These are phyloP conservation scores for Caiman crocodilus DNA, from an alignment of 2,797 vertebrate genomes.

Conservation along the genomic window DNA sequence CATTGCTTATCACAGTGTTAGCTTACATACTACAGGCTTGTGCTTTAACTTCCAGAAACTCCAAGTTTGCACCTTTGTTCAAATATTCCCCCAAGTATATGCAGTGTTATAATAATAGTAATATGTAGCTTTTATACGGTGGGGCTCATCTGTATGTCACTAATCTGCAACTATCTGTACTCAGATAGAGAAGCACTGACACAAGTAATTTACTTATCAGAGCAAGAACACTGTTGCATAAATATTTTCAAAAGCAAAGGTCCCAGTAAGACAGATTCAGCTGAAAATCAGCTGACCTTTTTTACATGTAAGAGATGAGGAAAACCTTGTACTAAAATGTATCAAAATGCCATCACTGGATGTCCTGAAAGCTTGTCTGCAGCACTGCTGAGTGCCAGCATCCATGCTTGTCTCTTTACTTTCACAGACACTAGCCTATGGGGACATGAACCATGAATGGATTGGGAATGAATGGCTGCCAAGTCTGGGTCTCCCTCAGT, in stretches of 20 bases:
- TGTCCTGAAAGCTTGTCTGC: neutral
- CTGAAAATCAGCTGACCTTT: neutral
- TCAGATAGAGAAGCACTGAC: neutral
- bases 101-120: neutral
- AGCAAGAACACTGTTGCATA: neutral
- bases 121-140: neutral
- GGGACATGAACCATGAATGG: conserved; percentile 93
- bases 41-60: neutral
- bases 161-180: neutral
- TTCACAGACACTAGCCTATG: conserved; percentile 88
- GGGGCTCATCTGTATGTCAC: neutral
- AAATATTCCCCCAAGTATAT: no score
- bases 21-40: neutral
- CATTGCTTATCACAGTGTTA: neutral
- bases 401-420: neutral
- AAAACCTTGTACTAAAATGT: neutral
- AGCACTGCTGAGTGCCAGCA: neutral
- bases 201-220: neutral
- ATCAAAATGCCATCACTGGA: neutral
- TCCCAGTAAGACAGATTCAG: neutral
- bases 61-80: neutral
- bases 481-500: conserved; percentile 90
- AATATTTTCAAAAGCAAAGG: neutral
- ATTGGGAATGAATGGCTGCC: conserved; percentile 91
- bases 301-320: neutral